Conservation (phyloP, 2,888 invertebrate genomes). For the Pimpla rufipes region DNA sequence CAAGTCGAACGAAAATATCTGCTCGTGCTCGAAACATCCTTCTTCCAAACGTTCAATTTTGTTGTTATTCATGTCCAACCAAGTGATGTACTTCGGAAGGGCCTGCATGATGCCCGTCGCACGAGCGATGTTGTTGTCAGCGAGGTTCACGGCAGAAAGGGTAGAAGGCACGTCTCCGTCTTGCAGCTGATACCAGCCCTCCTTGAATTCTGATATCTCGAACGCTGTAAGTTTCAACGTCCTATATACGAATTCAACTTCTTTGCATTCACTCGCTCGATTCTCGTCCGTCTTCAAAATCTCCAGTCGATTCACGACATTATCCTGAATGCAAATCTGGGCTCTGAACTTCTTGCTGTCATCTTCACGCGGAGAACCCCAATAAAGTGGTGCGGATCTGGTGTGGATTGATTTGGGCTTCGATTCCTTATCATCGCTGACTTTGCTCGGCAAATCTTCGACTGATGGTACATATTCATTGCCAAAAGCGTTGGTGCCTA, state of each 20-base stretch:
- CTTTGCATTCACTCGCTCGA: too few species aligned
- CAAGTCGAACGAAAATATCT: neutral
- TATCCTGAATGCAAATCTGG: neutral
- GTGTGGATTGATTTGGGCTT: too few species aligned
- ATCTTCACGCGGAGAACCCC: too few species aligned
- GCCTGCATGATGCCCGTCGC: neutral
- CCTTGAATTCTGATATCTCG: neutral
- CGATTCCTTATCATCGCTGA: too few species aligned
- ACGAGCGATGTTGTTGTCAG: neutral
- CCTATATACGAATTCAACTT: too few species aligned
- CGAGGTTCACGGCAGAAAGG: neutral
- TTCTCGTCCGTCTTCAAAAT: too few species aligned
- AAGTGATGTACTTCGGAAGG: neutral
- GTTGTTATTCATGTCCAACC: neutral
- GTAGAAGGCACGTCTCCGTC: neutral
- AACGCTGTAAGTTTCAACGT: neutral
- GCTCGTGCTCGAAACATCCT: neutral
- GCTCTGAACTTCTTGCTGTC: neutral
- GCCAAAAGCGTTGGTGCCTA: too few species aligned
- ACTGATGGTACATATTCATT: too few species aligned
- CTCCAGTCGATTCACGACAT: neutral
- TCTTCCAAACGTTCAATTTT: neutral
- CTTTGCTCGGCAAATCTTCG: too few species aligned
- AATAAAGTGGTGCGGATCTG: too few species aligned
- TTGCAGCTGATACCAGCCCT: neutral